These are phyloP conservation scores for Liparis tanakae DNA, from an alignment of 2,797 vertebrate species.

Conservation along the genomic window DNA sequence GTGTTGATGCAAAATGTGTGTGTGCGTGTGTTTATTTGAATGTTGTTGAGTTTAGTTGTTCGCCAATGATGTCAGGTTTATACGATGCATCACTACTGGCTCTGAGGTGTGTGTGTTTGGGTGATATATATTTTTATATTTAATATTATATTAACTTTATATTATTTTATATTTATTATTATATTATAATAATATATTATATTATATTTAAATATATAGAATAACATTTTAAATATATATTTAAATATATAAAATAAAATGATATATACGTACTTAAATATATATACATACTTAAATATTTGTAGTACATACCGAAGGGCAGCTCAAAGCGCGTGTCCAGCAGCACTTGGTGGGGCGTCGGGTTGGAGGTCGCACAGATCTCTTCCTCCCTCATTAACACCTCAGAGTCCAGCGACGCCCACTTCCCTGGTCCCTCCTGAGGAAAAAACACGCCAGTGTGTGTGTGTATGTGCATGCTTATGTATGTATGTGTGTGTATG, in stretches of 20 bases:
- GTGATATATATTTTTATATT: neutral
- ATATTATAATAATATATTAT: too few relatives aligned
- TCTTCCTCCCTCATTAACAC: conserved; percentile 95
- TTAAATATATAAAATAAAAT: too few relatives aligned
- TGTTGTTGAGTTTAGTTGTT: neutral
- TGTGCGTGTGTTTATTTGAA: too few relatives aligned
- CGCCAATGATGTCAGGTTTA: neutral
- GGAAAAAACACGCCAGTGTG: conserved; percentile 37
- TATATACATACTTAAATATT: conserved; percentile 17
- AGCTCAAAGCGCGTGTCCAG: conserved; percentile 96
- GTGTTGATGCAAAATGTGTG: neutral
- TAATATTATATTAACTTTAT: too few relatives aligned
- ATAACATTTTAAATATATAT: neutral
- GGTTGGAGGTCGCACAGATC: conserved; percentile 94
- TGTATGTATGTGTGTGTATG: conserved; percentile 2
- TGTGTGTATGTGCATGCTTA: too few relatives aligned
- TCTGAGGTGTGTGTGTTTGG: neutral
- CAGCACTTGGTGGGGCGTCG: conserved; percentile 93
- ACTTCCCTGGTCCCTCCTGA: conserved; percentile 94
- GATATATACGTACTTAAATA: too few relatives aligned
- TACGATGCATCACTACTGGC: neutral
- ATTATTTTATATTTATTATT: too few relatives aligned
- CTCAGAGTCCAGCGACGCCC: conserved; percentile 92
- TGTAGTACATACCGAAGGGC: conserved; percentile 87
- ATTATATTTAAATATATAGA: too few relatives aligned